Conservation (phyloP, 2,113 vertebrate genomes). For the Hydropotes inermis region DNA sequence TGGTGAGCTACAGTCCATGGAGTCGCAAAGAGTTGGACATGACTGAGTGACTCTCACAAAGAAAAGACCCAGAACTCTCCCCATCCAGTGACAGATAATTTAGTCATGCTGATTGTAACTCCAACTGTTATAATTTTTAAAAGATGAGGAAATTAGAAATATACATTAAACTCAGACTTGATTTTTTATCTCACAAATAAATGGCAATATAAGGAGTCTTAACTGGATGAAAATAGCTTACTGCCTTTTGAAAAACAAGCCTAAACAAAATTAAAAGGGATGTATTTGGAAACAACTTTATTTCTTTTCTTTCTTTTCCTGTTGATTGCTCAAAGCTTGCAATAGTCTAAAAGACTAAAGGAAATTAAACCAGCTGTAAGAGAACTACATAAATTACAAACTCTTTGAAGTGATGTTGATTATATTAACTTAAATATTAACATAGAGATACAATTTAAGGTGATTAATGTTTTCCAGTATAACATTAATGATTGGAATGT, state of each 20-base stretch:
- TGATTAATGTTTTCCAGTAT: not conserved
- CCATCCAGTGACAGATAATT: not conserved
- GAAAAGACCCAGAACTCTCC: not conserved
- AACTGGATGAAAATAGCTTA: not conserved
- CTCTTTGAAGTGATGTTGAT: not conserved
- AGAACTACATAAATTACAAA: not conserved
- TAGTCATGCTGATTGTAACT: not conserved
- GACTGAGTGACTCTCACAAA: not conserved
- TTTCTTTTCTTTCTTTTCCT: not conserved
- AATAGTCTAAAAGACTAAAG: not conserved
- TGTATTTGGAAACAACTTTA: not conserved
- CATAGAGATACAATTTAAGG: not conserved
- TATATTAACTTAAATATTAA: constrained; percentile 3
- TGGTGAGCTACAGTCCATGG: not conserved
- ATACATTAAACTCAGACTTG: not conserved
- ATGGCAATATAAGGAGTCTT: not conserved
- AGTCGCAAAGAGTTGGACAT: accelerated
- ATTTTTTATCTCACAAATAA: not conserved
- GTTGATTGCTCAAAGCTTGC: not conserved
- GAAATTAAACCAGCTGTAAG: not conserved
- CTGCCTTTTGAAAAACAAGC: not conserved
- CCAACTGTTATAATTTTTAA: not conserved
- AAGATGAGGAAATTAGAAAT: not conserved
- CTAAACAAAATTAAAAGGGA: not conserved
- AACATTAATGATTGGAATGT: not conserved